These are phyloP conservation scores for Polietes domitor DNA, from an alignment of 2,888 invertebrate genomes.

Conservation along the genomic window DNA sequence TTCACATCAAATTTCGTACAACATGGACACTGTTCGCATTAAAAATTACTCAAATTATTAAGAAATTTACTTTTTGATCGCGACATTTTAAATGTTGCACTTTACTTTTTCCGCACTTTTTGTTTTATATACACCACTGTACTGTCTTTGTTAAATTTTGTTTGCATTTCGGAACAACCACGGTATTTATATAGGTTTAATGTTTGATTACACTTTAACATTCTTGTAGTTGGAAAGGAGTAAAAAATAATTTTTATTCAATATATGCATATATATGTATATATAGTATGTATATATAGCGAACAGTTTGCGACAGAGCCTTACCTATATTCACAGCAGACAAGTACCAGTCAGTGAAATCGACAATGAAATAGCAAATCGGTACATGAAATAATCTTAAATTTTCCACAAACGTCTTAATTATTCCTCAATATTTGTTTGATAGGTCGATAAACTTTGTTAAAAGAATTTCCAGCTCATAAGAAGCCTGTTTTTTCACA, in stretches of 20 bases:
- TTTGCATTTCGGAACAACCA: slow-evolving; percentile 47
- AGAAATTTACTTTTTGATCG: slow-evolving; percentile 26
- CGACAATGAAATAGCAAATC: background rate
- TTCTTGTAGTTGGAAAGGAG: slow-evolving; percentile 61
- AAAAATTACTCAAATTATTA: slow-evolving; percentile 11
- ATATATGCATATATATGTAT: slow-evolving; percentile 20
- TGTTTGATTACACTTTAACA: slow-evolving; percentile 57
- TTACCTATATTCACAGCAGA: slow-evolving; percentile 56
- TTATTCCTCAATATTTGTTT: background rate
- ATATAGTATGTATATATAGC: slow-evolving; percentile 17
- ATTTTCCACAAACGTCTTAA: background rate
- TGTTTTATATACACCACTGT: slow-evolving; percentile 63
- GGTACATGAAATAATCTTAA: background rate
- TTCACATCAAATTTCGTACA: slow-evolving; percentile 9
- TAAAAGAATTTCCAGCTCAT: background rate
- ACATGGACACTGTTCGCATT: slow-evolving; percentile 32
- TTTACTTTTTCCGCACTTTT: slow-evolving; percentile 65
- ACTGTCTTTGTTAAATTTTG: slow-evolving; percentile 59
- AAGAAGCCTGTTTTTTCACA: slow-evolving; percentile 29
- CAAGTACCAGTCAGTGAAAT: background rate
- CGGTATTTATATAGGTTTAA: slow-evolving; percentile 48
- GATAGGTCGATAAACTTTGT: background rate
- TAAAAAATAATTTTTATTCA: slow-evolving; percentile 59
- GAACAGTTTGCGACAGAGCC: slow-evolving; percentile 49
- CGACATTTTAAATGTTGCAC: slow-evolving; percentile 46